Evolutionary conservation across 30 jellyfish, hydroid and myxozoan genomes (phyloP).

Genomic region (Aurelia sp.): DNA sequence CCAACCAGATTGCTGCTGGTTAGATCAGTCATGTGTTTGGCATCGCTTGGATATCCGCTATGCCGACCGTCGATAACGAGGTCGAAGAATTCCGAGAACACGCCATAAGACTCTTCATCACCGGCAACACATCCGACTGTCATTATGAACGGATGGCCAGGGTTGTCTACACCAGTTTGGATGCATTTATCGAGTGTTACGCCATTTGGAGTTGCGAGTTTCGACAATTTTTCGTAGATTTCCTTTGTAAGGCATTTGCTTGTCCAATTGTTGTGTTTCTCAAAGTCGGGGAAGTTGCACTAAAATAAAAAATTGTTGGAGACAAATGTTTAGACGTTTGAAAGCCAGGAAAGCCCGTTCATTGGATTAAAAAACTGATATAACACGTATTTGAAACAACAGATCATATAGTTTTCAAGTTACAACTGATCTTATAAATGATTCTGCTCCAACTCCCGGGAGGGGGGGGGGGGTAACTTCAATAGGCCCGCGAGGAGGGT

Average conservation of each 20-base stretch:
- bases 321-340: too few species aligned
- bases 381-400: too few species aligned
- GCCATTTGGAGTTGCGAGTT: constrained; percentile 69
- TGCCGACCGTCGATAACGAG: constrained; percentile 63
- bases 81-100: constrained; percentile 60
- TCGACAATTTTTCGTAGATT: constrained; percentile 48
- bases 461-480: too few species aligned
- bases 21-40: constrained; percentile 57
- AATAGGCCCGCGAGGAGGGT: too few species aligned
- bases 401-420: too few species aligned
- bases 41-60: constrained; percentile 45
- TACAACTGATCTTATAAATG: too few species aligned
- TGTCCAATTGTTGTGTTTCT: constrained; percentile 87
- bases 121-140: constrained; percentile 96
- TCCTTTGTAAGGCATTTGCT: constrained; percentile 71
- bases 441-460: too few species aligned
- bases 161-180: constrained; percentile 99
- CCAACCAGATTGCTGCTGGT: constrained; percentile 54
- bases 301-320: not conserved
- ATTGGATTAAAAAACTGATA: too few species aligned
- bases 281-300: constrained; percentile 77
- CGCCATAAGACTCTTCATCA: constrained; percentile 60
- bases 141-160: constrained; percentile 96
- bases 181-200: constrained; percentile 71
- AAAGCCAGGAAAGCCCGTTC: too few species aligned